Conservation (phyloP, 2,113 vertebrate genomes). For the Larimichthys crocea region DNA sequence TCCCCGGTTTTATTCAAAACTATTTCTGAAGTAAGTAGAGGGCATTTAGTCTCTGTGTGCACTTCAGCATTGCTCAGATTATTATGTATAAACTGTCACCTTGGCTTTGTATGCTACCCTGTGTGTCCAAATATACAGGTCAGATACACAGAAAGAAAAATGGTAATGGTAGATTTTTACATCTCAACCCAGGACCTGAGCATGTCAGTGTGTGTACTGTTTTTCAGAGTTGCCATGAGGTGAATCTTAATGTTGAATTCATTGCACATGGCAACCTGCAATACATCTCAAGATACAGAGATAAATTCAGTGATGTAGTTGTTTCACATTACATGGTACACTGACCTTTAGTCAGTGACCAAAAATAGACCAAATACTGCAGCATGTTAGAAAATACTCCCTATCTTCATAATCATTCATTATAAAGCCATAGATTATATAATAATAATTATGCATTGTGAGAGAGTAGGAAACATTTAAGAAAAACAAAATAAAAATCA, state of each 20-base stretch:
- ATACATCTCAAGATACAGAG: not conserved
- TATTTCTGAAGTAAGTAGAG: conserved; percentile 34
- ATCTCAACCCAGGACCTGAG: conserved; percentile 5
- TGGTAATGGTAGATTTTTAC: not conserved
- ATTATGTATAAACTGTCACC: not conserved
- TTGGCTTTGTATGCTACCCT: not conserved
- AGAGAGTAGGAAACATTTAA: not conserved
- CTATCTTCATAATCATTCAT: not conserved
- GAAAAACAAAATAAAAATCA: not conserved
- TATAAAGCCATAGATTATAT: not conserved
- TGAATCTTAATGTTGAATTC: conserved; percentile 41
- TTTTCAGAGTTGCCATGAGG: conserved; percentile 31
- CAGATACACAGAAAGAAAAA: not conserved
- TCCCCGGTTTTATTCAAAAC: conserved; percentile 46
- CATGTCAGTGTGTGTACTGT: not conserved
- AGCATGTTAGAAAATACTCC: not conserved
- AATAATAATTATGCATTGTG: not conserved
- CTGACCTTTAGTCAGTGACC: not conserved
- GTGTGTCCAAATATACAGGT: not conserved
- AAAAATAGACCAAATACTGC: not conserved
- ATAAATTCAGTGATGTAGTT: conserved; percentile 5
- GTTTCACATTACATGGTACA: not conserved
- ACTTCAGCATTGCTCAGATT: not conserved
- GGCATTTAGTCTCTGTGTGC: conserved; percentile 32
- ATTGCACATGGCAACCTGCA: conserved; percentile 7